Evolutionary conservation across 2,888 invertebrate species (phyloP).

Genomic region (Odontocolon sp.): DNA sequence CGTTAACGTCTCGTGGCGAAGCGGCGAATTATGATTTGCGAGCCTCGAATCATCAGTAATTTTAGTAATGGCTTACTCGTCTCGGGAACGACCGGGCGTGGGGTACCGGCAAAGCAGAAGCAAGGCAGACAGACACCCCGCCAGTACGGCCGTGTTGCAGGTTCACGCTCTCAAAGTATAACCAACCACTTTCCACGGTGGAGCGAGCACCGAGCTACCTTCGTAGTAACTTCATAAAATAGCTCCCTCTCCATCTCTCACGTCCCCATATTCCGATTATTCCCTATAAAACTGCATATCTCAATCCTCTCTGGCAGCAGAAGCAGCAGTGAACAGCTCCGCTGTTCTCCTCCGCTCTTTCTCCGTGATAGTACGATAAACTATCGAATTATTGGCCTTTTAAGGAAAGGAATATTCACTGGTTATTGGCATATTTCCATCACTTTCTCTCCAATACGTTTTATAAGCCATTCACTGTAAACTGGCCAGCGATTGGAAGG

Average conservation of each 20-base stretch:
- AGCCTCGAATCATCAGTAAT: slow-evolving; percentile 79
- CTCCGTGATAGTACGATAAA: too few relatives aligned
- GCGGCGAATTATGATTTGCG: slow-evolving; percentile 79
- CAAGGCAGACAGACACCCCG: slow-evolving; percentile 27
- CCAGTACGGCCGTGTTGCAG: slow-evolving; percentile 36
- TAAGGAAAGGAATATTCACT: too few relatives aligned
- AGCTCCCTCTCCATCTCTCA: slow-evolving; percentile 60
- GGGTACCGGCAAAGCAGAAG: slow-evolving; percentile 37
- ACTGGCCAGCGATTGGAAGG: too few relatives aligned
- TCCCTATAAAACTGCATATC: slow-evolving; percentile 78
- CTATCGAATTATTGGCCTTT: too few relatives aligned
- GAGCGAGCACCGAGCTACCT: slow-evolving; percentile 56
- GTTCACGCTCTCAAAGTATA: slow-evolving; percentile 65
- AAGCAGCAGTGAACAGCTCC: slow-evolving; percentile 45
- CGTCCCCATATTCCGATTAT: slow-evolving; percentile 73
- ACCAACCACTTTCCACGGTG: slow-evolving; percentile 69
- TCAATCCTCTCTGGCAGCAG: slow-evolving; percentile 70
- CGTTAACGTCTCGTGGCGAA: slow-evolving; percentile 64
- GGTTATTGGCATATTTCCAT: too few relatives aligned
- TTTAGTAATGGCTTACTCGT: slow-evolving; percentile 79
- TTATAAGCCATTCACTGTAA: not conserved
- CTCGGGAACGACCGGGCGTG: slow-evolving; percentile 59
- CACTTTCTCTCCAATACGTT: too few relatives aligned
- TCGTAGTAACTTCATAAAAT: slow-evolving; percentile 77
- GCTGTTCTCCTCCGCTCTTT: slow-evolving; percentile 34